Conservation (phyloP, 2,797 vertebrate genomes). For the Poeciliopsis infans region DNA sequence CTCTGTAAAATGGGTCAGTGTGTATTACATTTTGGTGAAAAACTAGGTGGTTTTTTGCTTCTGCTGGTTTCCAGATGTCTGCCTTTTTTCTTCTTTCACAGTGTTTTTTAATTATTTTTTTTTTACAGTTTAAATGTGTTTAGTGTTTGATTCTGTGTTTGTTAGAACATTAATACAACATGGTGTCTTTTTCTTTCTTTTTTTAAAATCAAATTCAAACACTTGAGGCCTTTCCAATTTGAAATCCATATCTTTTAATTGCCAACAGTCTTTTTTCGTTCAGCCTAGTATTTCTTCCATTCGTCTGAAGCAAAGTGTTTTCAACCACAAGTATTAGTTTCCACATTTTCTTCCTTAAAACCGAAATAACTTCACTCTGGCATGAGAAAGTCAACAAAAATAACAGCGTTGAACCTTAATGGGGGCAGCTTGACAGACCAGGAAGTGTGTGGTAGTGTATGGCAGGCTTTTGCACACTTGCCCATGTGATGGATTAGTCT, state of each 20-base stretch:
- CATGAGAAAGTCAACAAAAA: constrained; percentile 11
- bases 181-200: neutral
- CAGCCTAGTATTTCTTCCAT: neutral
- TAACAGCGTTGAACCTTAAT: constrained; percentile 3
- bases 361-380: neutral
- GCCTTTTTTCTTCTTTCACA: neutral
- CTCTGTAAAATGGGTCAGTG: constrained; percentile 17
- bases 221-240: neutral
- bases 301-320: neutral
- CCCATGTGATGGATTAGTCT: constrained; percentile 58
- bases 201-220: neutral
- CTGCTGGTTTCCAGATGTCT: neutral
- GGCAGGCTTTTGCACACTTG: constrained; percentile 25
- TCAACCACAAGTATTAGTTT: neutral
- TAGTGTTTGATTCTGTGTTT: neutral
- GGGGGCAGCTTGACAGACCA: constrained; percentile 10
- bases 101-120: neutral
- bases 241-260: neutral
- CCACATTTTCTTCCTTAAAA: neutral
- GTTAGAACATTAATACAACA: neutral
- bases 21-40: constrained; percentile 11
- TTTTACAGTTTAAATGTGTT: neutral
- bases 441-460: constrained; percentile 7
- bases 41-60: neutral
- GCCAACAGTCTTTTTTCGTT: too few species aligned